Evolutionary conservation across 2,113 vertebrate genomes (phyloP).

Genomic region (Python bivittatus): DNA sequence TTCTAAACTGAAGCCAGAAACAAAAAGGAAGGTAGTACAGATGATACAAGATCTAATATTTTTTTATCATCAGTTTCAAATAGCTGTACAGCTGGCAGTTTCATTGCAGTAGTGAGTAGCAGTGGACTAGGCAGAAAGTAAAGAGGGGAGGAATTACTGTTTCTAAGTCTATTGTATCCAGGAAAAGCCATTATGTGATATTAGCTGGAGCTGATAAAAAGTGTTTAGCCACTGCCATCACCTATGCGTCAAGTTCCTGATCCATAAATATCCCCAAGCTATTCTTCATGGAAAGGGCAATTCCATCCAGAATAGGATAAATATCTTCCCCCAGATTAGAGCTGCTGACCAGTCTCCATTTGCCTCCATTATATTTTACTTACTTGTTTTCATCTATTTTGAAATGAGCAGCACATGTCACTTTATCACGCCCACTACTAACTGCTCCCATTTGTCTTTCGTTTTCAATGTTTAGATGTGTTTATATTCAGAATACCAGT

Average conservation of each 20-base stretch:
- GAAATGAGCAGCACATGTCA: not conserved
- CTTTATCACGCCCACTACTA: not conserved
- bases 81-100: not conserved
- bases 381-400: not conserved
- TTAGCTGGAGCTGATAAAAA: not conserved
- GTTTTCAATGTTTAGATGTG: not conserved
- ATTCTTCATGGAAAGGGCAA: not conserved
- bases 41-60: not conserved
- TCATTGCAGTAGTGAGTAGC: not conserved
- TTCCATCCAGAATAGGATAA: not conserved
- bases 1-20: not conserved
- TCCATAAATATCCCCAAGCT: not conserved
- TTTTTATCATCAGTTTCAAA: not conserved
- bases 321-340: not conserved
- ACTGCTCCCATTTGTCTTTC: not conserved
- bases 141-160: not conserved
- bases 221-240: not conserved
- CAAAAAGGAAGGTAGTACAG: not conserved
- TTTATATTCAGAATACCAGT: not conserved
- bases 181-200: not conserved
- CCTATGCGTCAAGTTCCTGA: not conserved
- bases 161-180: not conserved
- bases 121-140: not conserved
- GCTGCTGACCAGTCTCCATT: not conserved
- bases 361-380: not conserved